Base-by-base conservation (phyloP, 1,140 invertebrate genomes). In the Brachionus koreanus region DNA sequence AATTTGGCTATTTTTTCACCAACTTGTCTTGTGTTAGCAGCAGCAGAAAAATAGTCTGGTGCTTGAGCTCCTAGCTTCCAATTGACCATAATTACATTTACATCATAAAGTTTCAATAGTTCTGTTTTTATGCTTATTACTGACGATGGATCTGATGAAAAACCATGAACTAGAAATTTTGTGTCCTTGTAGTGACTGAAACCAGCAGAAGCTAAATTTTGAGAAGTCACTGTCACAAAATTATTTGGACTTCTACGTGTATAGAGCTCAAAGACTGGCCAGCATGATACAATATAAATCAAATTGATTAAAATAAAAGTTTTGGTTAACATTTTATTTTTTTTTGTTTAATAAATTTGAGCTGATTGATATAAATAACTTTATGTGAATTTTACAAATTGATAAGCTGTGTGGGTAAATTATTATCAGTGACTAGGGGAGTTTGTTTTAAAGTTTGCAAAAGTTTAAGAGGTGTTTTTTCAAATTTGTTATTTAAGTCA, bases 1-100 rank as follows among this genome's bases (percentile, higher is more conserved):
- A 90, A 87, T 87, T 93, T 91, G 1, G 94, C 93, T 16, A 94
- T 90, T 88, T 94, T 93, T 42, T 94, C 90, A 13, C 93, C 94
- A 1, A 94, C 93, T 10, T 94, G 89, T 85, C 93, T 89, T 0
- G 93, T 93, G 83, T 89, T 89, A 7, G 92, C 93, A 1, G 93
- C 92, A 82, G 92, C 90, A 84, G 85, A 85, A 0, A 92, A 93
- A 86, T 94, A 94, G 37, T 57, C 46, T 3, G 81, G 81, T 6
- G 61, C 29, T 37, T 25, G 19, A 13, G 61, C 61, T 37, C 81
- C 81, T 16, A 42, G n/a, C 3, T 43, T 19, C 81, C 81, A 82
- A 39, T 72, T 42, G 35, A 67, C 37, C 13, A 69, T 39, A 13
- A 82, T 74, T 1, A 82, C 63, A 82, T 82, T 82, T 5, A 82